phyloP scores from a whole-genome alignment of 2,888 invertebrate genomes.

The Spatulosminthurus flaviceps region DNA sequence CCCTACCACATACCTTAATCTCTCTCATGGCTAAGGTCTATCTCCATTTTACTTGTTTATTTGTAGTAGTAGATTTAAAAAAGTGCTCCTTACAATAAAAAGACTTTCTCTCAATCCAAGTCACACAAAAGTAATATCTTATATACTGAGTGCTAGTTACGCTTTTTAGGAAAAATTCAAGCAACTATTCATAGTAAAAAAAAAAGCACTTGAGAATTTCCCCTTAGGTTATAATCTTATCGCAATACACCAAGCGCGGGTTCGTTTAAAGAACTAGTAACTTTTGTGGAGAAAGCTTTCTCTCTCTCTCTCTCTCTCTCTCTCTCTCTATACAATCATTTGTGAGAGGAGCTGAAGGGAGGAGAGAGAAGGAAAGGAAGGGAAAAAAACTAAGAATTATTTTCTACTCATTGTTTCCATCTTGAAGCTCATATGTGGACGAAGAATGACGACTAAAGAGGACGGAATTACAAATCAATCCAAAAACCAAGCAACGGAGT shows the following conservation, averaged over 20 bases:
- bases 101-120: too few relatives aligned
- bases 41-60: too few relatives aligned
- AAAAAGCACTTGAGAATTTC: not conserved
- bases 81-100: too few relatives aligned
- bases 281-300: constrained; percentile 6
- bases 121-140: too few relatives aligned
- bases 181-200: not conserved
- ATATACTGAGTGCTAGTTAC: not conserved
- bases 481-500: constrained; percentile 30
- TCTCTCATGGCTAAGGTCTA: too few relatives aligned
- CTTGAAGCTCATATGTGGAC: constrained; percentile 1
- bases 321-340: constrained; percentile 10
- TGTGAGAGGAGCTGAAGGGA: not conserved
- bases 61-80: too few relatives aligned
- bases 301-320: too few relatives aligned
- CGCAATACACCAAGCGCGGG: constrained; percentile 8
- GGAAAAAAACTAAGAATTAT: not conserved
- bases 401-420: not conserved
- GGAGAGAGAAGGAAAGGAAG: not conserved
- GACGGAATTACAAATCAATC: constrained; percentile 43
- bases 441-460: constrained; percentile 25
- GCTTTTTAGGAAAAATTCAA: not conserved
- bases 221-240: constrained; percentile 29
- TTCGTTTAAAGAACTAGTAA: constrained; percentile 25
- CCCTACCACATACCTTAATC: too few relatives aligned